Base-by-base conservation (phyloP, 2,797 vertebrate genomes). In the Tokudaia tokunoshimensis region DNA sequence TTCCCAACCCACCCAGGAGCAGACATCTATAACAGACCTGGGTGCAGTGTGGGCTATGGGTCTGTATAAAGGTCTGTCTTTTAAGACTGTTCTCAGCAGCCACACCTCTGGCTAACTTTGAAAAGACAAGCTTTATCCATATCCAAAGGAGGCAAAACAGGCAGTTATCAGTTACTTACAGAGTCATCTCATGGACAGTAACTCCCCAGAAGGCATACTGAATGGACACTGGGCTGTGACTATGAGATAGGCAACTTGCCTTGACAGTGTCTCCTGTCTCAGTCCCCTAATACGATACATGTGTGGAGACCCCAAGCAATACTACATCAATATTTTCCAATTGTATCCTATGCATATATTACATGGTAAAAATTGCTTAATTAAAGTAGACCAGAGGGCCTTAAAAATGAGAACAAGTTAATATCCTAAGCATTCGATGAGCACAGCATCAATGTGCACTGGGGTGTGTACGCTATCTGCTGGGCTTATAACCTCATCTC, bases 341-440 rank as follows among this genome's bases (percentile, higher is more conserved):
- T 34, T 67, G 24, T 74, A 81, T 50, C 80, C 84, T 24, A 15
- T 47, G 7, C 22, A 84, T 50, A 72, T 63, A 65, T 29, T 81
- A 76, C 5, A 7, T 50, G 75, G 47, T 81, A 31, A 78, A 84
- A 76, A 75, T n/a, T 72, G 70, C 19, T 37, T n/a, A 41, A 63
- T 55, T 78, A 75, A 70, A 91, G 37, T 75, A 44, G 34, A n/a
- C 61, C 67, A 52, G 44, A 94, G 4, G 29, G 10, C 31, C 84
- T 76, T 85, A 67, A 52, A 75, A 34, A 75, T 91, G 82, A 84
- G n/a, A 57, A 59, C 31, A 87, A 88, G 74, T 47, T 61, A 86
- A 70, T 7, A 74, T 17, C 3, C 4, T 63, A 82, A 59, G 22
- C 17, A 4, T 65, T 55, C 17, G 11, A 34, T 34, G 74, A 24